Conservation (phyloP, 2,888 invertebrate genomes). For the Drosophila antonietae region DNA sequence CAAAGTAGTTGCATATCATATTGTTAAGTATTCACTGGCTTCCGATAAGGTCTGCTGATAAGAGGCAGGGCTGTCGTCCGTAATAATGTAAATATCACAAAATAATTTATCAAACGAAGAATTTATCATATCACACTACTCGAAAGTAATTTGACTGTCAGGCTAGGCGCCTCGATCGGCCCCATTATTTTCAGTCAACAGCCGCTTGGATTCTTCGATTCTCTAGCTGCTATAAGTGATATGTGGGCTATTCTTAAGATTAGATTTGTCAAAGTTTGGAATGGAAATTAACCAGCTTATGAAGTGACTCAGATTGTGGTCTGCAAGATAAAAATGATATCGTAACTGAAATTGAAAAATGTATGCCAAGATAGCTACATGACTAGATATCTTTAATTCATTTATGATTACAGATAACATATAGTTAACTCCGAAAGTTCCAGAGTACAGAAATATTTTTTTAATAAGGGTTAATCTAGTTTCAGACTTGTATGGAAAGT, state of each 20-base stretch:
- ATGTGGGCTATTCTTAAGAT: conserved; percentile 15
- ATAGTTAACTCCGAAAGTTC: too few relatives aligned
- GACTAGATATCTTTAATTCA: conserved; percentile 1
- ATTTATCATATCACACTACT: conserved; percentile 38
- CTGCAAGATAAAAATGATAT: conserved; percentile 16
- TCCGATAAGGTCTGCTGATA: conserved; percentile 55
- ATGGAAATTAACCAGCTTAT: conserved; percentile 36
- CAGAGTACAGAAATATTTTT: background rate
- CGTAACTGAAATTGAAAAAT: conserved; percentile 5
- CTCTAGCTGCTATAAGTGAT: conserved; percentile 3
- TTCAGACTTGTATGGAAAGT: conserved; percentile 44
- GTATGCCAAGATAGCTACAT: conserved; percentile 2
- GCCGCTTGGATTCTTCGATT: conserved; percentile 19
- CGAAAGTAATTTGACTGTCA: conserved; percentile 57
- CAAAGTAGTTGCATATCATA: conserved; percentile 25
- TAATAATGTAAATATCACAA: conserved; percentile 26
- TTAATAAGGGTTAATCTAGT: too few relatives aligned
- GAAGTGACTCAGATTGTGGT: conserved; percentile 18
- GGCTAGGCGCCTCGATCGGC: conserved; percentile 21
- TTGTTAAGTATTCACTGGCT: conserved; percentile 10
- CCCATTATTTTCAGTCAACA: conserved; percentile 30
- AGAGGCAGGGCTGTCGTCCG: conserved; percentile 9
- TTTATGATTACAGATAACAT: conserved; percentile 11
- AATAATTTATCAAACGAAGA: conserved; percentile 35
- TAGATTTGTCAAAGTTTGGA: conserved; percentile 17